Percentiles rank a stretch among this genome's conserved stretches.
phyloP scores from a whole-genome alignment of 2,888 invertebrate species.

The Kuschelorhynchus macadamiae region DNA sequence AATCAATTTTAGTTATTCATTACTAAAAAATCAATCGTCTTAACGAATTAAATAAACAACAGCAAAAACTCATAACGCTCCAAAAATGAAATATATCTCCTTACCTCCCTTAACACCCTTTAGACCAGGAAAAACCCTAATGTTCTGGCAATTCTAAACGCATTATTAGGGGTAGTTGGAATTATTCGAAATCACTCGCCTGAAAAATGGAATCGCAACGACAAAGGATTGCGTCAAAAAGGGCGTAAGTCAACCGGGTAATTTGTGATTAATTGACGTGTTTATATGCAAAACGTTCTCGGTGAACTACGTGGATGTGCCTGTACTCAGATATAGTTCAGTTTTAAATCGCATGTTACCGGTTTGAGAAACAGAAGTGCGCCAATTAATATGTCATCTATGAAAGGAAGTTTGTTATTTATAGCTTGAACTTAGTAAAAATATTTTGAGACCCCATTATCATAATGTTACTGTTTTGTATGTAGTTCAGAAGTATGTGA shows the following conservation, averaged over 20 bases:
- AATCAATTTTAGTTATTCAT: too few species aligned
- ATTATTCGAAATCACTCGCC: slow-evolving; percentile 43
- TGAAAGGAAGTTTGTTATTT: slow-evolving; percentile 5
- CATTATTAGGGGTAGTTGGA: slow-evolving; percentile 38
- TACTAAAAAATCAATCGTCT: too few species aligned
- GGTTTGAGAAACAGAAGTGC: slow-evolving; percentile 30
- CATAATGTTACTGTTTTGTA: background rate
- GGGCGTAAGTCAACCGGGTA: slow-evolving; percentile 53
- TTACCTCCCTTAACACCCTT: slow-evolving; percentile 20
- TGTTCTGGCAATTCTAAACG: slow-evolving; percentile 39
- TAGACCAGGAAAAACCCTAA: slow-evolving; percentile 34
- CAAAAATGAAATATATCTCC: background rate
- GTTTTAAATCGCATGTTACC: slow-evolving; percentile 24
- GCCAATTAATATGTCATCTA: slow-evolving; percentile 31
- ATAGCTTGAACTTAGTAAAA: background rate
- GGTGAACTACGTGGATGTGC: slow-evolving; percentile 4
- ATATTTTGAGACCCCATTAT: slow-evolving; percentile 4
- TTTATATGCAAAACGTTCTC: slow-evolving; percentile 64
- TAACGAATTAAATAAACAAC: too few species aligned
- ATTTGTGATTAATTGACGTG: slow-evolving; percentile 65
- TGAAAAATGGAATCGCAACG: slow-evolving; percentile 48
- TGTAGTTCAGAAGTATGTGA: background rate
- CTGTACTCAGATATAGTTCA: slow-evolving; percentile 1
- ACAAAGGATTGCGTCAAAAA: slow-evolving; percentile 50
- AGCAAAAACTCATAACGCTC: too few species aligned